Evolutionary conservation across 2,888 invertebrate species (phyloP).

Genomic region (Leptura quadrifasciata): DNA sequence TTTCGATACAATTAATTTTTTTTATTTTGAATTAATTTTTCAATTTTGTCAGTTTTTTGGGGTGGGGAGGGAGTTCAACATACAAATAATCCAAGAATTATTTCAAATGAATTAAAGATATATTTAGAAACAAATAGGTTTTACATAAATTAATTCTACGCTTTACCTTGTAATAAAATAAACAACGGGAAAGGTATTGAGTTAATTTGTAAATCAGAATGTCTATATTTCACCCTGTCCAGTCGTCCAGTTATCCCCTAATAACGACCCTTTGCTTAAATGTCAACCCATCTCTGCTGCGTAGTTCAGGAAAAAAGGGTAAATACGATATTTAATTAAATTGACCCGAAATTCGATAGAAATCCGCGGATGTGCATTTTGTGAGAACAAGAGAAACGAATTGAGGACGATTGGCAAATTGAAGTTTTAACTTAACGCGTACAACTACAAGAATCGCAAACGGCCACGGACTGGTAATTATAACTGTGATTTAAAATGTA

Average conservation of each 20-base stretch:
- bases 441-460: neutral
- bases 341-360: slow-evolving; percentile 2
- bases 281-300: neutral
- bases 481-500: neutral
- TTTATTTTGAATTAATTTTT: too few species aligned
- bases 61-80: too few species aligned
- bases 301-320: neutral
- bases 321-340: slow-evolving; percentile 3
- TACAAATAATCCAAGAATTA: too few species aligned
- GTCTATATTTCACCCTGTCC: neutral
- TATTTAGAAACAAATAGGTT: too few species aligned
- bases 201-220: neutral
- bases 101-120: too few species aligned
- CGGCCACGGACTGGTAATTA: neutral
- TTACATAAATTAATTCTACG: too few species aligned
- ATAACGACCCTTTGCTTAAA: neutral
- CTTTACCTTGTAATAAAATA: neutral
- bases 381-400: neutral
- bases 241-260: neutral
- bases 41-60: too few species aligned
- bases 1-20: too few species aligned
- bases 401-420: neutral
- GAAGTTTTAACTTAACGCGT: neutral
- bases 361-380: neutral
- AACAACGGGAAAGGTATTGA: neutral